Evolutionary conservation across 1,140 invertebrate genomes (phyloP).

Genomic region (Drusus annulatus): DNA sequence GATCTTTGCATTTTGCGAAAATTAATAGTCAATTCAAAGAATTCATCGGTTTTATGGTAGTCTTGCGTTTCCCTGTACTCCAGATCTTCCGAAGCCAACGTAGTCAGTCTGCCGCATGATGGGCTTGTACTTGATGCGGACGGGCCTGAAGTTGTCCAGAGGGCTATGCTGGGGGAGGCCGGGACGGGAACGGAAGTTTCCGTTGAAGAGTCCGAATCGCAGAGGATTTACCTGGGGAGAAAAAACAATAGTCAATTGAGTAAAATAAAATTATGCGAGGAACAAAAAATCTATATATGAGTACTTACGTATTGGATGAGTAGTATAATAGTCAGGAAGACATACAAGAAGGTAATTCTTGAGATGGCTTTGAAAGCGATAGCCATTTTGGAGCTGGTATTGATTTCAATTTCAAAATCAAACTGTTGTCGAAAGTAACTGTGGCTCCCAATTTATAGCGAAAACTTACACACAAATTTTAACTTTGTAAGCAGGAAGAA

Average conservation of each 20-base stretch:
- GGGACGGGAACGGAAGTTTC: constrained; percentile 26
- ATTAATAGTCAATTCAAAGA: neutral
- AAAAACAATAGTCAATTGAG: neutral
- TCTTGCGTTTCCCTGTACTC: neutral
- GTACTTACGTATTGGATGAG: constrained; percentile 17
- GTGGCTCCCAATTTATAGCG: no score
- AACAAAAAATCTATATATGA: no score
- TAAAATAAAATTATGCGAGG: no score
- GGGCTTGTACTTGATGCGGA: constrained; percentile 41
- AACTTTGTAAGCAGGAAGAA: no score
- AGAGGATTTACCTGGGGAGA: constrained; percentile 28
- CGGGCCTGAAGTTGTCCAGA: constrained; percentile 24
- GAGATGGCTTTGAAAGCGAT: neutral
- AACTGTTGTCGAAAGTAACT: no score
- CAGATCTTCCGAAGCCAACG: constrained; percentile 9
- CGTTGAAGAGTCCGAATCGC: constrained; percentile 48
- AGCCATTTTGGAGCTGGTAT: neutral
- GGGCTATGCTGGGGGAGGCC: neutral
- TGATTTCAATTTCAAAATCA: no score
- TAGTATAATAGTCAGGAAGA: neutral
- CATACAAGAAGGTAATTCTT: neutral
- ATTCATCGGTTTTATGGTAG: neutral
- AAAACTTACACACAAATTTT: no score
- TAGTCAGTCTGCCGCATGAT: neutral
- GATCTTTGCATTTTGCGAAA: neutral